These are phyloP conservation scores for Erythrolamprus reginae DNA, from an alignment of 2,113 vertebrate genomes.

Conservation along the genomic window DNA sequence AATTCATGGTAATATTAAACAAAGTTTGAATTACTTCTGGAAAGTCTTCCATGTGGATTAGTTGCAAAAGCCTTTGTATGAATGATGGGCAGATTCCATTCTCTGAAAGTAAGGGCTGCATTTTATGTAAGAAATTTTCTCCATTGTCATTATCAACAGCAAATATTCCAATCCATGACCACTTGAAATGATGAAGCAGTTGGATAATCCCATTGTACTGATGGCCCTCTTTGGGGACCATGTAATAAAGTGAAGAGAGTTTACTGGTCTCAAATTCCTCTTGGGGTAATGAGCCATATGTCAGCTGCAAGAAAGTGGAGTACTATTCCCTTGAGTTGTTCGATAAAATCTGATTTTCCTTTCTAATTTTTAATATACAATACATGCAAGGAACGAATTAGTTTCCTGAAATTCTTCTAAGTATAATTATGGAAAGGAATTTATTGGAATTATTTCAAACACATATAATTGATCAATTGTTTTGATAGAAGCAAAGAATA, in stretches of 20 bases:
- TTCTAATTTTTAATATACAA: no score
- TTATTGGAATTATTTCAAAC: not conserved
- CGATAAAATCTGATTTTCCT: no score
- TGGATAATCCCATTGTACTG: not conserved
- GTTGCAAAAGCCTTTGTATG: not conserved
- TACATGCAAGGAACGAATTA: no score
- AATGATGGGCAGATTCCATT: not conserved
- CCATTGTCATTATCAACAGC: not conserved
- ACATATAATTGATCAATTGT: not conserved
- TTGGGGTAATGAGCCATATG: not conserved
- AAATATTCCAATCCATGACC: not conserved
- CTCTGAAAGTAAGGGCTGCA: not conserved
- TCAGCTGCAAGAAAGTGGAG: not conserved
- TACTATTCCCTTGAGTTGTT: no score
- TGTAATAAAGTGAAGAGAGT: not conserved
- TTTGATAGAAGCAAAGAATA: not conserved
- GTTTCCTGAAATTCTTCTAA: no score
- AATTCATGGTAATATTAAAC: accelerated
- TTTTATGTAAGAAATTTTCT: not conserved
- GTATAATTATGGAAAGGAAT: not conserved
- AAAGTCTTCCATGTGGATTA: accelerated
- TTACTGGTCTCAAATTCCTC: not conserved
- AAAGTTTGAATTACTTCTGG: not conserved
- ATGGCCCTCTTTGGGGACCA: not conserved
- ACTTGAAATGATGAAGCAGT: not conserved